Evolutionary conservation across 2,113 vertebrate species (phyloP).

Genomic region (Oxyura jamaicensis): DNA sequence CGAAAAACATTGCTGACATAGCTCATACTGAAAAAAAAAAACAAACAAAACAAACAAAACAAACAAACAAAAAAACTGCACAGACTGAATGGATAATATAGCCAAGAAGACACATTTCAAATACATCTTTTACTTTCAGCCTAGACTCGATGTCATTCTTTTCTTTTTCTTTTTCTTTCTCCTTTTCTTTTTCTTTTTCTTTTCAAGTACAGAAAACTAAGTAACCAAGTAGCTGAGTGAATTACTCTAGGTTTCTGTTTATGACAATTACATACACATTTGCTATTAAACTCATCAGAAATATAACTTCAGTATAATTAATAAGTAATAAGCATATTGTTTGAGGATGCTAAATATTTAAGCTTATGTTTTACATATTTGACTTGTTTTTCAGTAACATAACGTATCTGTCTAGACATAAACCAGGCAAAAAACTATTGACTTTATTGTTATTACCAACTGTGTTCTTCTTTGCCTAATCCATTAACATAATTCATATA

Average conservation of each 20-base stretch:
- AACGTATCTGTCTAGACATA: background rate
- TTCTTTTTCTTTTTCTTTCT: background rate
- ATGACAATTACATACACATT: constrained; percentile 15
- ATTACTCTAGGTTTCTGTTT: constrained; percentile 11
- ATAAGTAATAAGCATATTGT: constrained; percentile 47
- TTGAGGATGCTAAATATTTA: constrained; percentile 7
- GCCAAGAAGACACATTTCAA: background rate
- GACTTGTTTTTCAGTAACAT: background rate
- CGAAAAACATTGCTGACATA: background rate
- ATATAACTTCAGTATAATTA: constrained; percentile 38
- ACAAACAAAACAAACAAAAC: too few relatives aligned
- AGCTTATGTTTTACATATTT: background rate
- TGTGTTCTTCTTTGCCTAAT: background rate
- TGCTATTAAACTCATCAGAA: constrained; percentile 40
- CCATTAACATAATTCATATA: constrained; percentile 25
- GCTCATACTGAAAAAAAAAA: background rate
- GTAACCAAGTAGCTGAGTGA: background rate
- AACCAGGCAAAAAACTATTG: background rate
- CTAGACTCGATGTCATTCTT: background rate
- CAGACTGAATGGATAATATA: background rate
- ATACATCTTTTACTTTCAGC: background rate
- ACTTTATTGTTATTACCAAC: background rate
- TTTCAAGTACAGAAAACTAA: background rate
- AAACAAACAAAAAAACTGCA: background rate
- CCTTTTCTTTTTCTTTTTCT: background rate